Evolutionary conservation across 2,888 invertebrate genomes (phyloP).

Genomic region (Unio pictorum): DNA sequence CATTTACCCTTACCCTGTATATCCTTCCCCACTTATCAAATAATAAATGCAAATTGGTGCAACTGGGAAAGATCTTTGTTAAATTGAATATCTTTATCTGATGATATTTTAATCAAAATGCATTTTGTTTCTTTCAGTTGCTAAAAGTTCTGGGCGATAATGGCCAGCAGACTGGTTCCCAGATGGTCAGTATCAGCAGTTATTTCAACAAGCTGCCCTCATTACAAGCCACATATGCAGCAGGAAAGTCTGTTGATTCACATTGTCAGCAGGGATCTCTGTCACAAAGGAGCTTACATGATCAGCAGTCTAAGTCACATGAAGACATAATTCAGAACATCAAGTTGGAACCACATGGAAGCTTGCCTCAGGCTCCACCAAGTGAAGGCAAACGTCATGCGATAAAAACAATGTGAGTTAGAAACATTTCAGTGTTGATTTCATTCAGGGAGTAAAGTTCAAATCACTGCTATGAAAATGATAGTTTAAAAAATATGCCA

Average conservation of each 20-base stretch:
- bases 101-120: background rate
- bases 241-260: too few species aligned
- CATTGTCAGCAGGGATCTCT: too few species aligned
- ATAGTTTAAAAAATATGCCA: too few species aligned
- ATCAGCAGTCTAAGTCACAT: background rate
- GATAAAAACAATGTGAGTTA: conserved; percentile 31
- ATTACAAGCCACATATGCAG: background rate
- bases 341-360: too few species aligned
- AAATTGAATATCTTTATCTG: background rate
- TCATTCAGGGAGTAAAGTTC: too few species aligned
- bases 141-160: conserved; percentile 21
- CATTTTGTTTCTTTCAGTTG: conserved; percentile 18
- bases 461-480: too few species aligned
- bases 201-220: conserved; percentile 36
- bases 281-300: background rate
- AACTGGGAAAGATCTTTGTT: too few species aligned
- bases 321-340: too few species aligned
- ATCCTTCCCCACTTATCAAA: too few species aligned
- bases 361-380: conserved; percentile 6
- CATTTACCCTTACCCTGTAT: too few species aligned
- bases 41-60: too few species aligned
- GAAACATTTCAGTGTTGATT: too few species aligned
- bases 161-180: conserved; percentile 13
- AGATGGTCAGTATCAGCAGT: conserved; percentile 36
- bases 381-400: conserved; percentile 24